phyloP scores from a whole-genome alignment of 2,113 vertebrate genomes.

The Theropithecus gelada region DNA sequence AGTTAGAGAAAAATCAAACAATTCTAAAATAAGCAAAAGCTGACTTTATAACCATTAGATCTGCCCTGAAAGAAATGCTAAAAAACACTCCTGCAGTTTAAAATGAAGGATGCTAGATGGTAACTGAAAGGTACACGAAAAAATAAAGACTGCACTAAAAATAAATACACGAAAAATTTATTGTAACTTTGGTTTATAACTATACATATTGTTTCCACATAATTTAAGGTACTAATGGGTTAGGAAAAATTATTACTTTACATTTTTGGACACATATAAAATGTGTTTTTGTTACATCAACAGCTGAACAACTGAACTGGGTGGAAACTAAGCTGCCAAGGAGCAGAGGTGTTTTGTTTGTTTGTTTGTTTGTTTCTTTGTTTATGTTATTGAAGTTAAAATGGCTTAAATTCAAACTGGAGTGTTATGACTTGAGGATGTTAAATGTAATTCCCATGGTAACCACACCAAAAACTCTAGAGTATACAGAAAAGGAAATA shows the following conservation, averaged over 20 bases:
- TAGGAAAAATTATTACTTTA: background rate
- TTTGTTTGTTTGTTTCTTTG: accelerated
- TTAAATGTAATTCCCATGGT: background rate
- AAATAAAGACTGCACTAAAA: background rate
- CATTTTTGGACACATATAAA: background rate
- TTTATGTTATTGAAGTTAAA: background rate
- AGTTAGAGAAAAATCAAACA: background rate
- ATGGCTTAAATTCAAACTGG: background rate
- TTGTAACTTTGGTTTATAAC: background rate
- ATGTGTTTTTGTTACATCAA: background rate
- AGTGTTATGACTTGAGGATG: background rate
- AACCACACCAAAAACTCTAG: background rate
- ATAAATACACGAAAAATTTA: background rate
- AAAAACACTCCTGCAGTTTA: background rate
- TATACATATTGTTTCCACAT: background rate
- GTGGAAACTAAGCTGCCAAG: background rate
- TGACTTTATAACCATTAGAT: background rate
- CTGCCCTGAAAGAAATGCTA: background rate
- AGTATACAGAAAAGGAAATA: background rate
- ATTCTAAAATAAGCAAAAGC: background rate
- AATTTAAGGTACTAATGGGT: background rate
- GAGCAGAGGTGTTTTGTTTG: background rate
- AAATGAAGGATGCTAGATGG: background rate
- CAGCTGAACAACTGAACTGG: background rate
- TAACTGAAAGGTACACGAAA: background rate